These are phyloP conservation scores for Vicugna pacos DNA, from an alignment of 2,113 vertebrate genomes.

Conservation along the genomic window DNA sequence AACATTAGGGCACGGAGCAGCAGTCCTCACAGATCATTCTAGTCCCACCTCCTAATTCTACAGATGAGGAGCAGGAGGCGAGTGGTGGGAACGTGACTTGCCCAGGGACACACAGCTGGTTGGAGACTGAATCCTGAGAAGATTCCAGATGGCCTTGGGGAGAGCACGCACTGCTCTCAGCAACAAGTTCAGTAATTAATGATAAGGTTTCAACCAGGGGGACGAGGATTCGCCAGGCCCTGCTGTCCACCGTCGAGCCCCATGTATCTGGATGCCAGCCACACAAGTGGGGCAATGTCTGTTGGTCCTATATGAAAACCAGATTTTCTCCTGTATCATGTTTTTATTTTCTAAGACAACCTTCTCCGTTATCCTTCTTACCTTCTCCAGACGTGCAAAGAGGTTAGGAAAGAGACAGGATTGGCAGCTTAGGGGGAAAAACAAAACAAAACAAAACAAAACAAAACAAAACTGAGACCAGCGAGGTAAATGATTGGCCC, in stretches of 20 bases:
- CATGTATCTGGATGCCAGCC: neutral
- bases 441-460: neutral
- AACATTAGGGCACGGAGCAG: neutral
- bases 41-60: neutral
- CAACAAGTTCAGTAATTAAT: neutral
- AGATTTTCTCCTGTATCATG: neutral
- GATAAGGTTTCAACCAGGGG: neutral
- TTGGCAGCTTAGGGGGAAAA: neutral
- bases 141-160: constrained; percentile 2
- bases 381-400: neutral
- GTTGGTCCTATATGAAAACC: neutral
- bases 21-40: neutral
- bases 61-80: constrained; percentile 60
- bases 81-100: neutral
- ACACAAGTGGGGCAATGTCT: neutral
- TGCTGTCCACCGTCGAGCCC: neutral
- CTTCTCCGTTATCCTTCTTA: neutral
- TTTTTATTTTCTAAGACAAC: neutral
- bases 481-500: neutral
- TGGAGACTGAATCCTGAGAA: neutral
- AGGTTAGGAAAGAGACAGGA: neutral
- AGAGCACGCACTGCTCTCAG: neutral
- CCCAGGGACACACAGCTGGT: constrained; percentile 51
- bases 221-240: neutral
- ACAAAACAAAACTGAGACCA: neutral